Percentiles rank a stretch among this genome's conserved stretches.
phyloP scores from a whole-genome alignment of 2,797 vertebrate genomes.

The Cephalopachus bancanus region DNA sequence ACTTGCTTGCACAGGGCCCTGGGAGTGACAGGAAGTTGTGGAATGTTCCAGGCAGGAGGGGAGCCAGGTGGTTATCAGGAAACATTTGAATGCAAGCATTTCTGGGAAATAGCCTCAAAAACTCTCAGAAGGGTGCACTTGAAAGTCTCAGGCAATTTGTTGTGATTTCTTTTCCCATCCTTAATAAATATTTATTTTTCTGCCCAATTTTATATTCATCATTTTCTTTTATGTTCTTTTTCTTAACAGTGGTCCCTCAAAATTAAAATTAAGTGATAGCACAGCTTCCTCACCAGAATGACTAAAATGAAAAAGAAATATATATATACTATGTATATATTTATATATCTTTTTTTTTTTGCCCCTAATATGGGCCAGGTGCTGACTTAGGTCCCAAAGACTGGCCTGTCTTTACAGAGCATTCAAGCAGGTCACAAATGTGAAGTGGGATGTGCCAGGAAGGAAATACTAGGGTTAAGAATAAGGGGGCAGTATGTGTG shows the following conservation, averaged over 20 bases:
- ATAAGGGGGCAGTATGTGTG: not conserved
- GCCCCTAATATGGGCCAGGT: too few relatives aligned
- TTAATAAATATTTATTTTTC: conserved; percentile 47
- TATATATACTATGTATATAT: not conserved
- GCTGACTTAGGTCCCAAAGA: not conserved
- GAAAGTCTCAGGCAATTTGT: not conserved
- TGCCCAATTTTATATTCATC: not conserved
- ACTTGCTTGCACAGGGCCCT: too few relatives aligned
- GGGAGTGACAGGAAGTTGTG: not conserved
- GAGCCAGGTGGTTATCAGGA: not conserved
- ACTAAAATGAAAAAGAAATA: not conserved
- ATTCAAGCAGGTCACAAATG: not conserved
- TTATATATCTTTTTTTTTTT: too few relatives aligned
- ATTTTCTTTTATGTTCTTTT: not conserved
- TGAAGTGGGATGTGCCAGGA: not conserved
- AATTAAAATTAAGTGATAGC: not conserved
- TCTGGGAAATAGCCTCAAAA: conserved; percentile 38
- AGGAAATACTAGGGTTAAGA: not conserved
- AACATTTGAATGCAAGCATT: not conserved
- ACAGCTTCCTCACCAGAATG: not conserved
- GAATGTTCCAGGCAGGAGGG: not conserved
- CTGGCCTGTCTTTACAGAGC: not conserved
- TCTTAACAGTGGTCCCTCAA: not conserved
- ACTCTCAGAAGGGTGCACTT: conserved; percentile 30
- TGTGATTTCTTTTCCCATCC: conserved; percentile 34